Evolutionary conservation across 2,888 invertebrate genomes (phyloP).

Genomic region (Colostygia pectinataria): DNA sequence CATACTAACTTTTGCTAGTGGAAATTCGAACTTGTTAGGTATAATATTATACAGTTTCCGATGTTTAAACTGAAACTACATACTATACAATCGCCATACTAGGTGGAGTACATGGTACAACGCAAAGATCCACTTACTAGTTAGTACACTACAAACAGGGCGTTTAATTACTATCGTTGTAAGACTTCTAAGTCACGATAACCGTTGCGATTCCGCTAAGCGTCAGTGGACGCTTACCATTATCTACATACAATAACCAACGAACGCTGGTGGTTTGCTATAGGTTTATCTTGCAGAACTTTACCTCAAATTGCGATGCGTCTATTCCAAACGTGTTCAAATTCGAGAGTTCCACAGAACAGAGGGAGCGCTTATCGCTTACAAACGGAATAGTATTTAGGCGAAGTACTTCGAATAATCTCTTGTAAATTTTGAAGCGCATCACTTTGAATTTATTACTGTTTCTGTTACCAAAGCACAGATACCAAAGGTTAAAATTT

Average conservation of each 20-base stretch:
- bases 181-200: no score
- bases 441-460: slow-evolving; percentile 23
- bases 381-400: slow-evolving; percentile 33
- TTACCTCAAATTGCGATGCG: slow-evolving; percentile 14
- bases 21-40: slow-evolving; percentile 27
- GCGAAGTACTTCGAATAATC: slow-evolving; percentile 31
- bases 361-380: slow-evolving; percentile 27
- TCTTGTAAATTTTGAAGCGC: slow-evolving; percentile 24
- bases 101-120: no score
- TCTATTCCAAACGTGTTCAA: slow-evolving; percentile 17
- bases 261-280: not conserved
- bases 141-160: no score
- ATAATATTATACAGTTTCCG: no score
- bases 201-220: no score
- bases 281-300: slow-evolving; percentile 1
- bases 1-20: slow-evolving; percentile 26
- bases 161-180: no score
- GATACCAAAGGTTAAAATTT: no score
- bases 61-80: no score
- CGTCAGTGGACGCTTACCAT: slow-evolving; percentile 4
- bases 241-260: not conserved
- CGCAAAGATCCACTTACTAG: no score
- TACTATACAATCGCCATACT: no score
- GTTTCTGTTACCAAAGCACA: no score
- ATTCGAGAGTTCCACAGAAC: slow-evolving; percentile 19